Evolutionary conservation across 2,113 vertebrate species (phyloP), one percentile per base, ranked within the genome.

Genomic region (Micromys minutus): DNA sequence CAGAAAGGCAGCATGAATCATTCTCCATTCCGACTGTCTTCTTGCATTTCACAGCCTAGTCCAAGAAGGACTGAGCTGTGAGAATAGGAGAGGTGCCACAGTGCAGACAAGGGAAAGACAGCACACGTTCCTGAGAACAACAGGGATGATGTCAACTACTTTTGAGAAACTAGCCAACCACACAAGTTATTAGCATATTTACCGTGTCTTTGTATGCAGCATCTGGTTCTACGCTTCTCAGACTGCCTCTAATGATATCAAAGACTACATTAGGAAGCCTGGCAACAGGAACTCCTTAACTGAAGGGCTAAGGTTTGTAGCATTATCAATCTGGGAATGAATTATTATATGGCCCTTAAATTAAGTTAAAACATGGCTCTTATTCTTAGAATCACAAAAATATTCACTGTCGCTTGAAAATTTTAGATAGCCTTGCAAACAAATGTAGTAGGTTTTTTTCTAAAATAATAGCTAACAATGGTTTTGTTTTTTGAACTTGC

Each of bases 361-460:
- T n/a, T 69, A 77, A 74, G 39, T 74, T 65, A 88, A 92, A 72
- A 88, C 21, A 61, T 47, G 52, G 55, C 55, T 69, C 26, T 84
- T 61, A 16, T 5, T 34, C 75, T 90, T 96, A 72, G 77, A 63
- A 50, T 80, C 0, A 79, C 5, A 22, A 94, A 93, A 93, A 91
- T 34, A 26, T 39, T 74, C 72, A 55, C n/a, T 93, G 17, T 75
- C 36, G 45, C 47, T 89, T 59, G 16, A 22, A 50, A 91, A 65
- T 50, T 63, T 90, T 83, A 45, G 69, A n/a, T 52, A 91, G 63
- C 29, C 2, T 39, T 59, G 93, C 34, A 74, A 79, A 91, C 5
- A 83, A 92, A 61, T 72, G 45, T n/a, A 90, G 39, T 17, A 90
- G 45, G 81, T 87, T 36, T 39, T n/a, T 16, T 45, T 47, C 29